Evolutionary conservation across 2,888 invertebrate genomes (phyloP).

Genomic region (Dryomyza anilis): DNA sequence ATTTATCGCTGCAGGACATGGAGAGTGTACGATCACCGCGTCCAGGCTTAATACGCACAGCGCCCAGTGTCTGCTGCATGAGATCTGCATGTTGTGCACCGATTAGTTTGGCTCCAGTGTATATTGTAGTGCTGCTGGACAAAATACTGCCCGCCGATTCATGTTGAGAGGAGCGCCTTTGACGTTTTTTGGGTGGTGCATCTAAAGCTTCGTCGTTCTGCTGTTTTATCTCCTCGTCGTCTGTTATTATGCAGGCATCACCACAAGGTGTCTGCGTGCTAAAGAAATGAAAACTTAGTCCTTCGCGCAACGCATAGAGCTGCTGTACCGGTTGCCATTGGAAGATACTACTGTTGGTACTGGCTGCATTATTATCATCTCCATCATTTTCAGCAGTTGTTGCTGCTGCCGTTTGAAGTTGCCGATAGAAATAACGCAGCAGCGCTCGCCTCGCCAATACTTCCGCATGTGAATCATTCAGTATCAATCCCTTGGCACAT

Average conservation of each 20-base stretch:
- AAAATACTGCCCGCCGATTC: conserved; percentile 26
- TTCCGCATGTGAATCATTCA: conserved; percentile 94
- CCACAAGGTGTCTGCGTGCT: conserved; percentile 91
- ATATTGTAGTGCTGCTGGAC: conserved; percentile 35
- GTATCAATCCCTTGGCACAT: conserved; percentile 69
- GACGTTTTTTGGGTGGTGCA: conserved; percentile 27
- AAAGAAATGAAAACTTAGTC: conserved; percentile 79
- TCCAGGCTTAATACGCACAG: conserved; percentile 86
- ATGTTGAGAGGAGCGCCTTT: conserved; percentile 7
- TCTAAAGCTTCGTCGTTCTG: neutral
- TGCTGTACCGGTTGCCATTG: conserved; percentile 42
- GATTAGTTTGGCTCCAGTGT: conserved; percentile 88
- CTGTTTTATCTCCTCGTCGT: neutral
- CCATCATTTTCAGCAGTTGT: conserved; percentile 37
- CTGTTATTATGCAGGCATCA: conserved; percentile 81
- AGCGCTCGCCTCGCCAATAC: conserved; percentile 83
- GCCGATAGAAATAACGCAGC: conserved; percentile 74
- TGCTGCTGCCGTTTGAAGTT: conserved; percentile 60
- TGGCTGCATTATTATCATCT: conserved; percentile 22
- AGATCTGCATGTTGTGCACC: conserved; percentile 58
- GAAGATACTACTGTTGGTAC: conserved; percentile 47
- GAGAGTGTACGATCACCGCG: conserved; percentile 87
- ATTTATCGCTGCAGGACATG: conserved; percentile 93
- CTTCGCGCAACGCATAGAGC: conserved; percentile 64
- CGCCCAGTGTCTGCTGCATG: conserved; percentile 74